phyloP scores from a whole-genome alignment of 1,140 invertebrate species.

The Lepidurus arcticus region DNA sequence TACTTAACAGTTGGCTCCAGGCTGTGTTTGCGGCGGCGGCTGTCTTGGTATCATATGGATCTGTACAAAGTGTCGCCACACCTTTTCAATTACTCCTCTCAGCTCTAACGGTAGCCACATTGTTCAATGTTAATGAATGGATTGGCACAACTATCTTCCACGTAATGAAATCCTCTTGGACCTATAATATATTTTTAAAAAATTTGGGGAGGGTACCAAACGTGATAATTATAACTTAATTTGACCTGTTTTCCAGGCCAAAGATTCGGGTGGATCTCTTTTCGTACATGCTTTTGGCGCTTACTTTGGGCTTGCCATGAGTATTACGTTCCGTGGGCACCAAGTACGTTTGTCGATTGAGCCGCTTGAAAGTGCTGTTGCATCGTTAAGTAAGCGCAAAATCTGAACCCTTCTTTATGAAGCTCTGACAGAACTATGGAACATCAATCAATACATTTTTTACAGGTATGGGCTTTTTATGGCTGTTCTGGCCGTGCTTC shows the following conservation, averaged over 20 bases:
- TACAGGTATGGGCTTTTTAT: slow-evolving; percentile 44
- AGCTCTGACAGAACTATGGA: background rate
- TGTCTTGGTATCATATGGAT: slow-evolving; percentile 51
- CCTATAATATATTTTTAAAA: slow-evolving; percentile 1
- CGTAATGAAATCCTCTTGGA: slow-evolving; percentile 38
- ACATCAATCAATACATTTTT: background rate
- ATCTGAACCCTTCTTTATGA: background rate
- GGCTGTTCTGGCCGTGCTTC: slow-evolving; percentile 55
- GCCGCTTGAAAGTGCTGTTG: slow-evolving; percentile 10
- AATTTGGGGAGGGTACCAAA: background rate
- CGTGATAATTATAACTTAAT: background rate
- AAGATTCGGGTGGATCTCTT: slow-evolving; percentile 54
- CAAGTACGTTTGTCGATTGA: background rate
- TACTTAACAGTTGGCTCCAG: slow-evolving; percentile 44
- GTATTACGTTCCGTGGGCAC: background rate
- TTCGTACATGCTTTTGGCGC: slow-evolving; percentile 55
- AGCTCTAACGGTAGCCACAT: slow-evolving; percentile 47
- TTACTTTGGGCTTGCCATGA: slow-evolving; percentile 52
- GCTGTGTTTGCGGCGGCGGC: slow-evolving; percentile 49
- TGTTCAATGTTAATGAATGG: slow-evolving; percentile 47
- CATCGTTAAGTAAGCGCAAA: background rate
- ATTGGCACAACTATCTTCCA: slow-evolving; percentile 45
- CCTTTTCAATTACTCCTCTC: slow-evolving; percentile 49
- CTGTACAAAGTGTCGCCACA: slow-evolving; percentile 49
- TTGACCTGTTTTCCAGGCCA: slow-evolving; percentile 42